phyloP scores from a whole-genome alignment of 2,888 invertebrate species.

The Kuschelorhynchus macadamiae region DNA sequence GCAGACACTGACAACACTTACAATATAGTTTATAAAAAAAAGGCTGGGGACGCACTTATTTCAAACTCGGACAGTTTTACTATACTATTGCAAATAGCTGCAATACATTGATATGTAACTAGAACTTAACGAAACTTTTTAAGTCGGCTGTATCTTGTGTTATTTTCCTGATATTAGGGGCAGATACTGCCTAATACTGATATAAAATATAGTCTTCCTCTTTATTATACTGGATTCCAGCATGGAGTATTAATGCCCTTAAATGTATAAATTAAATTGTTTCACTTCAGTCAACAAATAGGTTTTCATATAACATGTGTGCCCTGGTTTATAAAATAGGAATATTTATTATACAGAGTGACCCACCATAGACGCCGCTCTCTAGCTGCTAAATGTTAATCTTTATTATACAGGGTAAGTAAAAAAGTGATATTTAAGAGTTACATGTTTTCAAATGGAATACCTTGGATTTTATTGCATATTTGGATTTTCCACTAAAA shows the following conservation, averaged over 20 bases:
- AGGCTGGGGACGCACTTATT: constrained; percentile 20
- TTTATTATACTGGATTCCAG: not conserved
- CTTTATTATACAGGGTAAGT: too few relatives aligned
- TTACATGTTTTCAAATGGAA: too few relatives aligned
- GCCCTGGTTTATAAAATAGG: too few relatives aligned
- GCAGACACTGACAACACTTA: constrained; percentile 19
- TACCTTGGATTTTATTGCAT: too few relatives aligned
- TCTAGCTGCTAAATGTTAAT: too few relatives aligned
- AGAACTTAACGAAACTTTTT: constrained; percentile 10
- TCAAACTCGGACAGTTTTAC: constrained; percentile 12
- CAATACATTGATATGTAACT: constrained; percentile 32
- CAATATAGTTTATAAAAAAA: constrained; percentile 11
- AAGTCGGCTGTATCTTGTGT: constrained; percentile 8
- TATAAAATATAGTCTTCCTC: constrained; percentile 4
- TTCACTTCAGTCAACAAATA: too few relatives aligned
- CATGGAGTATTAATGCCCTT: not conserved
- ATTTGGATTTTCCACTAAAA: too few relatives aligned
- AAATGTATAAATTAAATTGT: constrained; percentile 2
- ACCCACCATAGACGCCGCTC: too few relatives aligned
- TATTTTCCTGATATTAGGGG: constrained; percentile 21
- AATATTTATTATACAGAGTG: too few relatives aligned
- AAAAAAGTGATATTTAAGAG: too few relatives aligned
- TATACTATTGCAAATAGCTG: constrained; percentile 16
- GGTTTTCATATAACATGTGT: too few relatives aligned
- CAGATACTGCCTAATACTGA: constrained; percentile 25